Evolutionary conservation across 2,113 vertebrate genomes (phyloP).

Genomic region (human (Homo sapiens)): GRCh38 chr9:20762501-20763000

Average conservation of each 20-base stretch:
- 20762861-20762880: no score
- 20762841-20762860: no score
- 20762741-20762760: no score
- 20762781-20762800: no score
- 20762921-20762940: neutral
- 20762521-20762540: neutral
- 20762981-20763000: neutral
- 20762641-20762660: neutral
- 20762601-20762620: neutral
- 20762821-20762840: no score
- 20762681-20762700: no score
- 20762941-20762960: neutral
- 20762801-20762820: no score
- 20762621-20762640: neutral
- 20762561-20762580: neutral
- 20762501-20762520: neutral
- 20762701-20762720: no score
- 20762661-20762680: no score
- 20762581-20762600: conserved; percentile 24
- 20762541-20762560: conserved; percentile 30
- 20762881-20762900: no score
- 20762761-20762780: no score
- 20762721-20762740: no score
- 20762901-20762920: neutral
- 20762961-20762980: neutral